Percentiles rank a stretch among this genome's conserved stretches.
Conservation (phyloP, 64 coral and sea anemone genomes). For the Porites australiensis region DNA sequence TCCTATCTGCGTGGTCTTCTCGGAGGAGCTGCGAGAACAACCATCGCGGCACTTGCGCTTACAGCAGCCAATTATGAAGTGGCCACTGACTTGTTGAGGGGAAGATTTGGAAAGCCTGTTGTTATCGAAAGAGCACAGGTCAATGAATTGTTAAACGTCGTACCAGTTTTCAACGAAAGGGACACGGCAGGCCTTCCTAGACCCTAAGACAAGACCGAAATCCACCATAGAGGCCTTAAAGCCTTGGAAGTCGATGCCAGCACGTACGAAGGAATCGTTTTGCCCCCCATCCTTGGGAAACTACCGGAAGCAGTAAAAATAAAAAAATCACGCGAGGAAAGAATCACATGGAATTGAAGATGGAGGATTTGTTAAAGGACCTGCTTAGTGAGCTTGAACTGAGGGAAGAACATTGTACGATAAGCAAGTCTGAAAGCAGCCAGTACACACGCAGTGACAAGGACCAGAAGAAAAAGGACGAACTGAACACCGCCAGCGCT, state of each 20-base stretch:
- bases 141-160: constrained; percentile 29
- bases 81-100: constrained; percentile 25
- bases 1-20: constrained; percentile 39
- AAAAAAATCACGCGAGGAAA: constrained; percentile 41
- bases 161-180: constrained; percentile 22
- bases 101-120: constrained; percentile 26
- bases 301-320: constrained; percentile 32
- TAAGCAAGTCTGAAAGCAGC: neutral
- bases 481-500: neutral
- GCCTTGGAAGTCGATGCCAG: constrained; percentile 22
- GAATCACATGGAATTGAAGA: constrained; percentile 21
- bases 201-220: constrained; percentile 17
- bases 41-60: constrained; percentile 52
- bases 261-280: constrained; percentile 44
- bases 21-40: constrained; percentile 4
- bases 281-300: constrained; percentile 38
- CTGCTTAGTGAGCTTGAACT: constrained; percentile 49
- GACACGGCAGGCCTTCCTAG: neutral
- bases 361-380: constrained; percentile 40
- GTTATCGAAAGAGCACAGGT: constrained; percentile 39
- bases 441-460: neutral
- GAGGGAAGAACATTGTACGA: constrained; percentile 41
- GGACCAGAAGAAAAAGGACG: neutral
- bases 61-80: constrained; percentile 55
- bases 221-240: constrained; percentile 24